Evolutionary conservation across 2,113 vertebrate genomes (phyloP).

Genomic region (Aepyceros melampus): DNA sequence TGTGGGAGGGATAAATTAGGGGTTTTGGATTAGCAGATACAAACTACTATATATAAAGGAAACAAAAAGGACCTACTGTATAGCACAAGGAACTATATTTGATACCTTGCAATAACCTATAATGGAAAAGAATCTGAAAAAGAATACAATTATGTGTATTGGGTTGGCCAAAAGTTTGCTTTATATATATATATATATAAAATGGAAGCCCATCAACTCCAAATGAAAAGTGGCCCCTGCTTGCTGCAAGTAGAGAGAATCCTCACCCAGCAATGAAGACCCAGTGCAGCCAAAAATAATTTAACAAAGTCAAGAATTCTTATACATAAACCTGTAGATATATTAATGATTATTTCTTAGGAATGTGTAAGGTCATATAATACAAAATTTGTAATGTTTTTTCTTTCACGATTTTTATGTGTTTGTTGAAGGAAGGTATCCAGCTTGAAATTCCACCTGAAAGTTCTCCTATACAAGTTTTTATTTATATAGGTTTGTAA

Average conservation of each 20-base stretch:
- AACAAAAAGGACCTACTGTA: not conserved
- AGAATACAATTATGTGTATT: not conserved
- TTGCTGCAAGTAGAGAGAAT: not conserved
- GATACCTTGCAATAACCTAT: not conserved
- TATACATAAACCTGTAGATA: not conserved
- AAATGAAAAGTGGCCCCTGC: not conserved
- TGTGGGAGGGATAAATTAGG: not conserved
- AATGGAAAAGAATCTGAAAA: not conserved
- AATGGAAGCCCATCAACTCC: not conserved
- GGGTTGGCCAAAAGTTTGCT: not conserved
- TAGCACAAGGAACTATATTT: not conserved
- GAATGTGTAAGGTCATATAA: not conserved
- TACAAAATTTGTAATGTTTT: not conserved
- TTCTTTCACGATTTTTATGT: not conserved
- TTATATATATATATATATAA: not conserved
- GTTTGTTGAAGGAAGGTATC: not conserved
- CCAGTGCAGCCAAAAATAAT: not conserved
- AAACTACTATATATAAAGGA: not conserved
- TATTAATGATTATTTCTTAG: not conserved
- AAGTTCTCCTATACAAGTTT: not conserved
- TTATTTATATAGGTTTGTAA: not conserved
- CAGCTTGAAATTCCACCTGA: conserved; percentile 8
- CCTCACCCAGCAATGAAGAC: not conserved
- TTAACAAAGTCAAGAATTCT: not conserved
- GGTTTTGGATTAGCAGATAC: not conserved